These are phyloP conservation scores for Sandelia bainsii DNA, from an alignment of 2,797 vertebrate genomes.

Conservation along the genomic window DNA sequence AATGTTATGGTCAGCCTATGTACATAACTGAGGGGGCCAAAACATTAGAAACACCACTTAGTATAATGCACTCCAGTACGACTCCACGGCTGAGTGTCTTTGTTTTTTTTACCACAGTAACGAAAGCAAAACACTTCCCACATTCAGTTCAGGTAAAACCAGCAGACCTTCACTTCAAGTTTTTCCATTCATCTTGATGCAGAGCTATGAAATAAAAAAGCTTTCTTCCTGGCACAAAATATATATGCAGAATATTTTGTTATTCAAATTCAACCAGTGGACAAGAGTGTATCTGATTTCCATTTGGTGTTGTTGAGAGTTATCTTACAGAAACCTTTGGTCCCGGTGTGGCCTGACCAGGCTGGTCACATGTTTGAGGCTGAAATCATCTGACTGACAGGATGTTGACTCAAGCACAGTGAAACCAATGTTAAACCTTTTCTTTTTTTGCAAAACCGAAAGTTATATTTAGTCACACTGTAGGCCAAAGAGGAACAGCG, in stretches of 20 bases:
- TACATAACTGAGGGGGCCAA: too few species aligned
- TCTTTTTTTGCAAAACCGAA: background rate
- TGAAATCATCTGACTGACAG: constrained; percentile 67
- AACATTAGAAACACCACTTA: too few species aligned
- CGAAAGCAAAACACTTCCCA: too few species aligned
- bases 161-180: background rate
- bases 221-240: background rate
- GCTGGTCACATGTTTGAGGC: constrained; percentile 59
- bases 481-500: background rate
- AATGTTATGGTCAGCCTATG: too few species aligned
- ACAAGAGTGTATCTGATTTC: background rate
- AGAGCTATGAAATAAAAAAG: background rate
- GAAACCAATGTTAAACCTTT: constrained; percentile 38
- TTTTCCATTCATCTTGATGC: background rate
- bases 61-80: too few species aligned
- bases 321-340: constrained; percentile 21
- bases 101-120: too few species aligned
- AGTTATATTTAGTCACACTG: constrained; percentile 5
- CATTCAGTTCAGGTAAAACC: too few species aligned
- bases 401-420: constrained; percentile 46
- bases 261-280: background rate
- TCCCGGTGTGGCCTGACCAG: background rate
- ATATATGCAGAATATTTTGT: background rate
- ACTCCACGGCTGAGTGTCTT: too few species aligned
- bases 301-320: constrained; percentile 1